These are phyloP conservation scores for Varanus komodoensis DNA, from an alignment of 2,113 vertebrate species.

Conservation along the genomic window DNA sequence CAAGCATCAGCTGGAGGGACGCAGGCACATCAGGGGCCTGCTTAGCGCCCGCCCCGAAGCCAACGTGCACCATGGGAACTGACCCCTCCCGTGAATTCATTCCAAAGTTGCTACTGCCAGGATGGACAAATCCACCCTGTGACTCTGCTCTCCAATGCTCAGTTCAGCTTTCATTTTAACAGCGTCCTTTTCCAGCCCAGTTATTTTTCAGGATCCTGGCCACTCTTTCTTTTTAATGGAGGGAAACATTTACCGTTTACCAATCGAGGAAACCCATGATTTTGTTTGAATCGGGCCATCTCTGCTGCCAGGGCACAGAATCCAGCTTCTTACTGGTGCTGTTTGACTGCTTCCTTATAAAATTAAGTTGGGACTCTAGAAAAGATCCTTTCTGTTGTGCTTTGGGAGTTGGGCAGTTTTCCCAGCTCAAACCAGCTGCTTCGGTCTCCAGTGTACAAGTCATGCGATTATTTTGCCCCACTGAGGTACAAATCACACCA, in stretches of 20 bases:
- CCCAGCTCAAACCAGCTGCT: neutral
- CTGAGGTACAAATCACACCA: slow-evolving; percentile 34
- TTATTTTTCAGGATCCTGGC: neutral
- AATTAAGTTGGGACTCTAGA: neutral
- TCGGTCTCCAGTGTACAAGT: slow-evolving; percentile 1
- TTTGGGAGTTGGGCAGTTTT: neutral
- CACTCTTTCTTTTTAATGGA: neutral
- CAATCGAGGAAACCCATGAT: neutral
- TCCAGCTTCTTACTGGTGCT: neutral
- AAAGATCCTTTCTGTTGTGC: neutral
- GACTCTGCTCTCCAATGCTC: neutral
- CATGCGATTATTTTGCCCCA: slow-evolving; percentile 3
- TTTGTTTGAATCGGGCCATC: neutral
- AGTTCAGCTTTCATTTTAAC: neutral
- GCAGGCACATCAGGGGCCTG: neutral
- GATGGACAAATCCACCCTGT: neutral
- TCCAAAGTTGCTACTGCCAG: no score
- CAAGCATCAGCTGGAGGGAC: neutral
- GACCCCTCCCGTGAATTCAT: no score
- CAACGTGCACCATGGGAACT: neutral
- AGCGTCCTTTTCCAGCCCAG: neutral
- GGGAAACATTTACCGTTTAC: neutral
- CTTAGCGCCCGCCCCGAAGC: neutral
- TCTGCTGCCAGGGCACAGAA: neutral
- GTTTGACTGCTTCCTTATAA: neutral